A percentile compares a stretch with the other conserved stretches of the same genome.
Conservation (phyloP, 2,797 vertebrate species). For the Thaleichthys pacificus region DNA sequence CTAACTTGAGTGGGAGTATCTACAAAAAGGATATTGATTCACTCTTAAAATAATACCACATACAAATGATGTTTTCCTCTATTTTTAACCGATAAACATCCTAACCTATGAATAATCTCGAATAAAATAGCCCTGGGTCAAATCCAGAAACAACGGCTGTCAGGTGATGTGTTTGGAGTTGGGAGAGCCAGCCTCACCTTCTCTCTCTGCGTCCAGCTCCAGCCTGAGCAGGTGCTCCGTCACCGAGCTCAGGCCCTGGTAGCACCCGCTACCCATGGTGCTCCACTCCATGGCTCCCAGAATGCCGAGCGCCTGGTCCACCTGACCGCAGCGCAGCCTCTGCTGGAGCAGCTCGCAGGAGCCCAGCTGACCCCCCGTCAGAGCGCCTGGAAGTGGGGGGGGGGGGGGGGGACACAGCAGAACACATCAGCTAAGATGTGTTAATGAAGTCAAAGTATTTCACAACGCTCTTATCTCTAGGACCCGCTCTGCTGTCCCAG, state of each 20-base stretch:
- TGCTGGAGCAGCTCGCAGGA: slow-evolving; percentile 83
- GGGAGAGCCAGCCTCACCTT: slow-evolving; percentile 70
- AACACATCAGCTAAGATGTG: no score
- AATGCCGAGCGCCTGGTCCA: slow-evolving; percentile 82
- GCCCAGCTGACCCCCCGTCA: slow-evolving; percentile 80
- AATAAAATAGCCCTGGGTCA: no score
- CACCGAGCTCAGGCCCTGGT: slow-evolving; percentile 80
- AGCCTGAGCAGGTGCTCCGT: slow-evolving; percentile 89
- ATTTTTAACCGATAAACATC: no score
- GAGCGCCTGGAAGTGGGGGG: slow-evolving; percentile 72
- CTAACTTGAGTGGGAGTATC: no score
- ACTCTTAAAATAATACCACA: no score
- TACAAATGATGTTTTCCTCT: no score
- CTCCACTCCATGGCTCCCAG: slow-evolving; percentile 93
- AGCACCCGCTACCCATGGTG: slow-evolving; percentile 80
- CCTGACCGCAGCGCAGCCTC: slow-evolving; percentile 80
- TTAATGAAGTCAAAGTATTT: no score
- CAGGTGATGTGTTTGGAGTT: not conserved
- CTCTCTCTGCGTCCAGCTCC: slow-evolving; percentile 82
- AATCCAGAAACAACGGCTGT: not conserved
- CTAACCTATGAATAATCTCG: no score
- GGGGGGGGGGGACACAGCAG: not conserved
- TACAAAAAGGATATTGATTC: no score
- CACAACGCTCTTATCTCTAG: no score
- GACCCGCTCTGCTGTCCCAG: not conserved